Evolutionary conservation across 2,888 invertebrate species (phyloP).

Genomic region (Sarcophaga caerulescens): DNA sequence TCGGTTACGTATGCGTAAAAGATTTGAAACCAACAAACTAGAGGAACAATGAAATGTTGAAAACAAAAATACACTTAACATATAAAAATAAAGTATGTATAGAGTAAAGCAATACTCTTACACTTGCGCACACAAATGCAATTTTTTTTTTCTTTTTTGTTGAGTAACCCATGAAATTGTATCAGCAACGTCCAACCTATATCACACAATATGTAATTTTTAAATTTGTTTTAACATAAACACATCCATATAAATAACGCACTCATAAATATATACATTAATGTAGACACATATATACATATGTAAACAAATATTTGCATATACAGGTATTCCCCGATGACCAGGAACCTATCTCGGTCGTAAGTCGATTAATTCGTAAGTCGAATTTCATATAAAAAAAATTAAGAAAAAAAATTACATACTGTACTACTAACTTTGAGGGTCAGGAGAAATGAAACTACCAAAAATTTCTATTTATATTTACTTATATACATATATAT

Average conservation of each 20-base stretch:
- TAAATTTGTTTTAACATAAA: too few species aligned
- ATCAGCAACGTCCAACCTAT: background rate
- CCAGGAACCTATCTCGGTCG: too few species aligned
- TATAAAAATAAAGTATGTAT: background rate
- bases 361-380: too few species aligned
- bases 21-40: slow-evolving; percentile 39
- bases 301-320: background rate
- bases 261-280: background rate
- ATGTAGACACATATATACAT: background rate
- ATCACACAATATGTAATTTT: background rate
- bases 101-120: background rate
- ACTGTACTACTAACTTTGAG: too few species aligned
- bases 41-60: background rate
- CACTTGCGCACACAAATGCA: background rate
- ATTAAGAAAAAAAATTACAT: too few species aligned
- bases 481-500: too few species aligned
- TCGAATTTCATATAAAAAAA: too few species aligned
- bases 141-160: background rate
- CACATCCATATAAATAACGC: too few species aligned
- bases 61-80: background rate
- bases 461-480: too few species aligned
- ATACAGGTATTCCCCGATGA: too few species aligned
- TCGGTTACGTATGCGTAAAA: slow-evolving; percentile 65
- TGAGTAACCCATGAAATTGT: background rate
- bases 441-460: too few species aligned